These are phyloP conservation scores for Conus ventricosus DNA, from an alignment of 1,140 invertebrate species.

Conservation along the genomic window DNA sequence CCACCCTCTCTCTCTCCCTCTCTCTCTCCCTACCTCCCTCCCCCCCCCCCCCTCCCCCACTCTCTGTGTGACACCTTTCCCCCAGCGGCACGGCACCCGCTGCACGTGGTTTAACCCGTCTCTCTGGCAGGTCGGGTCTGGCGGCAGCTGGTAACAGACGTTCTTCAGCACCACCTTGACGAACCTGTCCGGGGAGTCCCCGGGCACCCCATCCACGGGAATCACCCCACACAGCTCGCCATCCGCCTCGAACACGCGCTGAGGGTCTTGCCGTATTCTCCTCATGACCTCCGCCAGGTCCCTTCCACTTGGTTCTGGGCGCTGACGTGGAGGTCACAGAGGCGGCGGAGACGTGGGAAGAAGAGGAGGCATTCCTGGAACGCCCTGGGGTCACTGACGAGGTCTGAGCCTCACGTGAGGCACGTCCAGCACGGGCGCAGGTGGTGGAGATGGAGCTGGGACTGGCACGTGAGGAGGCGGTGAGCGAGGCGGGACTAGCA, in stretches of 20 bases:
- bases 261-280: background rate
- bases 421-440: background rate
- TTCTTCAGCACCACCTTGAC: slow-evolving; percentile 17
- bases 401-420: too few species aligned
- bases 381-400: background rate
- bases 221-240: background rate
- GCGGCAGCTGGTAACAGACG: background rate
- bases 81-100: too few species aligned
- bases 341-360: background rate
- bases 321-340: background rate
- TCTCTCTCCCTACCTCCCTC: too few species aligned
- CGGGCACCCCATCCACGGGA: background rate
- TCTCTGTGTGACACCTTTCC: too few species aligned
- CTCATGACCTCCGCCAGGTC: slow-evolving; percentile 2
- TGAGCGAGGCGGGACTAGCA: background rate
- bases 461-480: background rate
- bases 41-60: background rate
- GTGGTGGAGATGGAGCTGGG: background rate
- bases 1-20: too few species aligned
- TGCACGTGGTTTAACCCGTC: background rate
- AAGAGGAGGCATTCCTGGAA: background rate
- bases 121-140: background rate
- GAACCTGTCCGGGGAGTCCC: background rate
- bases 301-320: background rate
- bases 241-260: background rate